Evolutionary conservation across 1,140 invertebrate genomes (phyloP).

Genomic region (Zaprionus capensis): DNA sequence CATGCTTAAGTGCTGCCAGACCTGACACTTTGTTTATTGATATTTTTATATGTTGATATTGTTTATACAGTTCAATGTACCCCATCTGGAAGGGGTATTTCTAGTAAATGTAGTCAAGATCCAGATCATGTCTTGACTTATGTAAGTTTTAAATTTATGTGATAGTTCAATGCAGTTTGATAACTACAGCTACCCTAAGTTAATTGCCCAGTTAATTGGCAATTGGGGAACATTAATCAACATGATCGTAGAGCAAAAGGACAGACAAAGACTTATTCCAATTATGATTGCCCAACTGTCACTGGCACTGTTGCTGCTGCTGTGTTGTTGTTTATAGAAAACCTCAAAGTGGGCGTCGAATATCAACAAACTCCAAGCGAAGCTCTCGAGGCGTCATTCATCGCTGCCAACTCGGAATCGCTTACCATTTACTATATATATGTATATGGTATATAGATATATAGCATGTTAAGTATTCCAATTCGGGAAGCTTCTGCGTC

Average conservation of each 20-base stretch:
- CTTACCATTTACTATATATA: background rate
- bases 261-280: constrained; percentile 6
- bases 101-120: too few relatives aligned
- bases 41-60: constrained; percentile 26
- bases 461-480: background rate
- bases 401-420: background rate
- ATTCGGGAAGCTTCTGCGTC: constrained; percentile 1
- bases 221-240: background rate
- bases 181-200: background rate
- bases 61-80: constrained; percentile 21
- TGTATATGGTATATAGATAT: background rate
- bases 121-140: background rate
- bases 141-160: background rate
- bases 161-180: background rate
- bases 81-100: background rate
- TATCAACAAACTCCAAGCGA: background rate
- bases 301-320: background rate
- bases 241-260: background rate
- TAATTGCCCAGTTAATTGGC: background rate
- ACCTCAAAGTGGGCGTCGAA: background rate
- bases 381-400: background rate
- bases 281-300: constrained; percentile 24
- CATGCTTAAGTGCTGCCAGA: constrained; percentile 35
- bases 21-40: constrained; percentile 43
- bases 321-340: constrained; percentile 5